These are phyloP conservation scores for Drosophila trapezifrons DNA, from an alignment of 1,140 invertebrate species.

Conservation along the genomic window DNA sequence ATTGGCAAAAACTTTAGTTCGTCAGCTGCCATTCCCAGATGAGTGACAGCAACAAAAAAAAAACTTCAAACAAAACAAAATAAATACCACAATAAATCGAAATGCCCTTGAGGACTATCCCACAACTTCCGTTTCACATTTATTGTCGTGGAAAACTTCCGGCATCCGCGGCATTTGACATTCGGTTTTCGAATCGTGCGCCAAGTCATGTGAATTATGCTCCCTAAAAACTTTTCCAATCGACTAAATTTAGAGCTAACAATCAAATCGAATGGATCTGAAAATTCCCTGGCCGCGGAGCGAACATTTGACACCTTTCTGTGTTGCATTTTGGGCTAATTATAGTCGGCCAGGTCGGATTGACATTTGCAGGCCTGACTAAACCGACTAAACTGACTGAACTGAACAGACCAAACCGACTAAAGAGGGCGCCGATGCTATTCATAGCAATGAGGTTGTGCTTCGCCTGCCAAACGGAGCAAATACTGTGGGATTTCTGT, in stretches of 20 bases:
- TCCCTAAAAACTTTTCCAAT: constrained; percentile 55
- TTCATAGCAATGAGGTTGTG: constrained; percentile 71
- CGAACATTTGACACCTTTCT: constrained; percentile 65
- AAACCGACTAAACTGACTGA: constrained; percentile 6
- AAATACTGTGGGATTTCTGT: constrained; percentile 38
- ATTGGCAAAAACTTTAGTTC: constrained; percentile 18
- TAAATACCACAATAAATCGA: constrained; percentile 14
- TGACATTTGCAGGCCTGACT: constrained; percentile 69
- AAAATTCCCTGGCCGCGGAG: constrained; percentile 3
- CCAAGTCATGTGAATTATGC: constrained; percentile 70
- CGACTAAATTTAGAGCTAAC: constrained; percentile 62
- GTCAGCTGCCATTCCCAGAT: constrained; percentile 31
- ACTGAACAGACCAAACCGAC: constrained; percentile 3
- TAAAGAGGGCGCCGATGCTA: constrained; percentile 62
- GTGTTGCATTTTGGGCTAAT: constrained; percentile 60
- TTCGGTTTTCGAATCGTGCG: constrained; percentile 47
- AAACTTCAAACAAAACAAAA: not conserved
- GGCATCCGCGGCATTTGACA: constrained; percentile 47
- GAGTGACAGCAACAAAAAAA: constrained; percentile 32
- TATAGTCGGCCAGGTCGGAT: constrained; percentile 60
- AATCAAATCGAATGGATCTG: constrained; percentile 10
- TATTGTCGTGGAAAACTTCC: constrained; percentile 56
- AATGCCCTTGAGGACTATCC: constrained; percentile 69
- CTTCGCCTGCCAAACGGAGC: constrained; percentile 50
- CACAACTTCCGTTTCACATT: constrained; percentile 65